phyloP scores from a whole-genome alignment of 2,113 vertebrate species.

The Grammatotria lemairii region DNA sequence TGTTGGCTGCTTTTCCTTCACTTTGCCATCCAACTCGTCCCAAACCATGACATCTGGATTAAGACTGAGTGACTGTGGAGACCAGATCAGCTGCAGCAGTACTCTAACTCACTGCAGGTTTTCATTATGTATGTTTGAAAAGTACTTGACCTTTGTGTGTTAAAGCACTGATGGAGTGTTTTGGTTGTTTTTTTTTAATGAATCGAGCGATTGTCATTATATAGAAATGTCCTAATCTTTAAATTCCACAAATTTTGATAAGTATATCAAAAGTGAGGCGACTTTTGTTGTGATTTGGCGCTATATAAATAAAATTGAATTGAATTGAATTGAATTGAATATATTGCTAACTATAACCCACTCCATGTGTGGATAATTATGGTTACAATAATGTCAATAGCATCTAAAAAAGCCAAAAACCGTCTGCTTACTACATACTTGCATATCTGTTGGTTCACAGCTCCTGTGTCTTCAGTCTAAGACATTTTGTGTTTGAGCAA shows the following conservation, averaged over 20 bases:
- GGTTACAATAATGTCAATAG: background rate
- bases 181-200: background rate
- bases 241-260: background rate
- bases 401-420: background rate
- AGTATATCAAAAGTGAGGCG: background rate
- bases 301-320: too few relatives aligned
- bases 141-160: background rate
- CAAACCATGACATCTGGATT: background rate
- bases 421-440: background rate
- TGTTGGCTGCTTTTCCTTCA: background rate
- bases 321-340: too few relatives aligned
- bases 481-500: background rate
- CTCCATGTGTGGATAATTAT: background rate
- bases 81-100: background rate
- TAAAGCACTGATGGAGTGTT: background rate
- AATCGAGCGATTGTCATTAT: background rate
- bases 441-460: background rate
- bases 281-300: too few relatives aligned
- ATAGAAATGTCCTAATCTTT: background rate
- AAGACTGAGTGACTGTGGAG: background rate
- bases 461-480: background rate
- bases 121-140: background rate
- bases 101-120: background rate
- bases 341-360: background rate
- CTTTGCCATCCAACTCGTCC: background rate